Base-by-base conservation (phyloP, 2,797 vertebrate genomes). In the Channallabes apus region DNA sequence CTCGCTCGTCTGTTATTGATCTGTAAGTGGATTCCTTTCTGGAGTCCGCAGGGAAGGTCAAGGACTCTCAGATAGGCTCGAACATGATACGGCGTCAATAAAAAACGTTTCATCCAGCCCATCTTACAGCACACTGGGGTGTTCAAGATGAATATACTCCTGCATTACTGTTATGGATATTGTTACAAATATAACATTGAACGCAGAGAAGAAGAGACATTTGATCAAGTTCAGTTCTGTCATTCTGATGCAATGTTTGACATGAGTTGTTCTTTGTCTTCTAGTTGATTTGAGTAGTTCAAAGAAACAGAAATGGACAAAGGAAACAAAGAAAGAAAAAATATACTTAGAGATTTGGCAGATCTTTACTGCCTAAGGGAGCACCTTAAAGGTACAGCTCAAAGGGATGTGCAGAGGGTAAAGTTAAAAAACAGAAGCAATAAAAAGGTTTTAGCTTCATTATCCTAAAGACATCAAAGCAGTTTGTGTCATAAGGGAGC, bases 81-180 rank as follows among this genome's bases (percentile, higher is more conserved):
- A 79, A 86, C 73, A 82, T 35, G 73, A 86, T 61, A 86, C 54
- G 17, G 32, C 75, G 7, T 82, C 80, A 82, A 71, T 78, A 86
- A 67, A 20, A 77, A n/a, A 20, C 5, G 7, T 64, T 68, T 82
- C 51, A 68, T 85, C 27, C 58, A 72, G 32, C 17, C n/a, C 29
- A 58, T 38, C 15, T 56, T 85, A 80, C 58, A 73, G 77, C 58
- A 51, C 27, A 29, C 38, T 61, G 32, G 62, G 27, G 84, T 41
- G 6, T 64, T 67, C n/a, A 4, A 77, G 27, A 84, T 75, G 6
- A 56, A 76, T 65, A 65, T 18, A 15, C 1, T 15, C 24, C 35
- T 62, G 9, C 24, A 58, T 12, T 77, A 20, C 54, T 59, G 54
- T 18, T 79, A 38, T n/a, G 12, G 73, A 77, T 76, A 32, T 18